Base-by-base conservation (phyloP, 2,797 vertebrate genomes). In the Vespertilio murinus region DNA sequence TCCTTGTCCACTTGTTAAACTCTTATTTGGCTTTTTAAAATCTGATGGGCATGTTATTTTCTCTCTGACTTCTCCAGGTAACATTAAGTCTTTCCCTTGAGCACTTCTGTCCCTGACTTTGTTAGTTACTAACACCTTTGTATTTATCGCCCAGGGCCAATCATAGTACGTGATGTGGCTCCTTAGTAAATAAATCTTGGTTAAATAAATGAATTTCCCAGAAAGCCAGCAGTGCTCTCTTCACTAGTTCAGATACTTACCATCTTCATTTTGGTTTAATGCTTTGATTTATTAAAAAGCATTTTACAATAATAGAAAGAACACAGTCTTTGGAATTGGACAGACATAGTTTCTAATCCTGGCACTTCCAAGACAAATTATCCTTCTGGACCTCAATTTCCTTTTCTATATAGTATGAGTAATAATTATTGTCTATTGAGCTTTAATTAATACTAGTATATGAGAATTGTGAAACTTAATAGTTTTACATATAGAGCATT, bases 111-210 rank as follows among this genome's bases (percentile, higher is more conserved):
- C 59, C 20, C 40, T 87, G 40, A 38, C 77, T 23, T 64, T 92
- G 12, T 71, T 84, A 14, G 56, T 82, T 78, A 89, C 54, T 85
- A 23, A 59, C 84, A 71, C 12, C 12, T 71, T 91, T 86, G n/a
- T 22, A 54, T 7, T 49, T 54, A 33, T 30, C 33, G 69, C 28
- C n/a, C 64, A 42, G 7, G 81, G 65, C 49, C 54, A 13, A n/a
- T 78, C 13, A 38, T 40, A 49, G 10, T 8, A 38, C 42, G 28
- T 77, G 28, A 61, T 67, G 17, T 81, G 25, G 47, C 18, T 40
- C 47, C 64, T 93, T 88, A 85, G 49, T 65, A 86, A 94, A 81
- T 91, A 92, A 95, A 61, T 71, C 40, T 94, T 88, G 78, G 54
- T 79, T 71, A 81, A 69, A 33, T 73, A 73, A 81, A 54, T 80